Base-by-base conservation (phyloP, 2,888 invertebrate genomes). In the Orthosia cruda region DNA sequence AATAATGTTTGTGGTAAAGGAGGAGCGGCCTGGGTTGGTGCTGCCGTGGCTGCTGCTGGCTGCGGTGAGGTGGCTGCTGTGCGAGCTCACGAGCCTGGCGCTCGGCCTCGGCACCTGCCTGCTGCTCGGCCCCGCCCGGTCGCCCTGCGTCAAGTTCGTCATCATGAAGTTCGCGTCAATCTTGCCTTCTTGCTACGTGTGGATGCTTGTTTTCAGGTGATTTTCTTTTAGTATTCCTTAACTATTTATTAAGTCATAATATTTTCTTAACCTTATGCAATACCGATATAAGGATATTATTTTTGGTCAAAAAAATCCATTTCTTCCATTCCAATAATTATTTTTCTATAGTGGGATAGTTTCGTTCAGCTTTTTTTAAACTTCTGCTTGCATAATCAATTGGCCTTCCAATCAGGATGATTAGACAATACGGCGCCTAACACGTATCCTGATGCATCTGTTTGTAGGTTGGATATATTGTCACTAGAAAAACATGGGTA, bases 21-120 rank as follows among this genome's bases (percentile, higher is more conserved):
- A 97, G 87, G 97, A 97, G 79, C 94, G 97, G 32, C 96, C 97
- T 1, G 91, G 93, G 0, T 86, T 97, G 58, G 93, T 97, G 7
- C 88, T 97, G 1, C 97, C 97, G 0, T 97, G 97, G 97, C 90
- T 97, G 1, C 87, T 96, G 18, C 88, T 97, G 66, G 96, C 97
- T 23, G 96, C 97, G 0, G 89, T 97, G 62, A 94, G 97, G 71
- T 94, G 95, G 81, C 89, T 97, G 23, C 89, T 96, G 3, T 96
- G 96, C 72, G 97, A 97, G 84, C 87, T 97, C 59, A 93, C 94
- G 32, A 94, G 96, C 77, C 87, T 97, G 68, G 92, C 96, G 0
- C 87, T 96, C 13, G 97, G 97, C 0, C 92, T 97, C 5, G 97
- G 95, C 15, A 95, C 95, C 2, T 97, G 97, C 78, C 90, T 97